Conservation (phyloP, 2,888 invertebrate genomes). For the Cataglyphis cursor region DNA sequence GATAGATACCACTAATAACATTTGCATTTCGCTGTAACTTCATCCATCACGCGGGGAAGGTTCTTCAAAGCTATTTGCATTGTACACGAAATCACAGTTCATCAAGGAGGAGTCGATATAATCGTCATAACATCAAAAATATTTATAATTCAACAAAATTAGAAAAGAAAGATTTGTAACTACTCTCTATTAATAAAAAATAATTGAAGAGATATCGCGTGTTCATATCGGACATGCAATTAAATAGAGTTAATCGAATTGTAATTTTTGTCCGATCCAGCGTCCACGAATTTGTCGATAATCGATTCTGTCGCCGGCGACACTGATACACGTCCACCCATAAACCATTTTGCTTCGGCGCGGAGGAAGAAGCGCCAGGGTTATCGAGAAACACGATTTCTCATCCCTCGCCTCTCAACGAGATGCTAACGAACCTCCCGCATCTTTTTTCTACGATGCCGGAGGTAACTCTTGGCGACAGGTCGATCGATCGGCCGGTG, state of each 20-base stretch:
- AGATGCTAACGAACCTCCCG: slow-evolving; percentile 60
- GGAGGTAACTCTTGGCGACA: slow-evolving; percentile 48
- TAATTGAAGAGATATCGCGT: slow-evolving; percentile 34
- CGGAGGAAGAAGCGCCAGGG: slow-evolving; percentile 38
- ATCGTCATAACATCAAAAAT: slow-evolving; percentile 12
- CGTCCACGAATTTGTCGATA: slow-evolving; percentile 53
- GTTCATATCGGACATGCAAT: slow-evolving; percentile 39
- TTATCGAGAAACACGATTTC: slow-evolving; percentile 59
- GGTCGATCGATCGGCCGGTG: slow-evolving; percentile 66
- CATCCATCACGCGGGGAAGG: slow-evolving; percentile 52
- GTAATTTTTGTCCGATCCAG: slow-evolving; percentile 46
- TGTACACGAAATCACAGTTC: slow-evolving; percentile 11
- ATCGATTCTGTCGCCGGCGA: slow-evolving; percentile 49
- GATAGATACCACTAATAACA: slow-evolving; percentile 71
- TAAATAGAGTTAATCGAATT: slow-evolving; percentile 49
- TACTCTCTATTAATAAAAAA: slow-evolving; percentile 35
- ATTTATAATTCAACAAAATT: too few species aligned
- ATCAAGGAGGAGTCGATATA: slow-evolving; percentile 11
- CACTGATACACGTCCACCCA: slow-evolving; percentile 59
- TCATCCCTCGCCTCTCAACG: slow-evolving; percentile 53
- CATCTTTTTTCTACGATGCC: slow-evolving; percentile 6
- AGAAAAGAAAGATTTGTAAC: neutral
- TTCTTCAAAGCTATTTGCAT: slow-evolving; percentile 26
- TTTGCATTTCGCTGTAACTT: slow-evolving; percentile 68
- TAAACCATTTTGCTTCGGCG: slow-evolving; percentile 54